Evolutionary conservation across 2,113 vertebrate species (phyloP), one percentile per base, ranked within the genome.

Genomic region (Seriola quinqueradiata): DNA sequence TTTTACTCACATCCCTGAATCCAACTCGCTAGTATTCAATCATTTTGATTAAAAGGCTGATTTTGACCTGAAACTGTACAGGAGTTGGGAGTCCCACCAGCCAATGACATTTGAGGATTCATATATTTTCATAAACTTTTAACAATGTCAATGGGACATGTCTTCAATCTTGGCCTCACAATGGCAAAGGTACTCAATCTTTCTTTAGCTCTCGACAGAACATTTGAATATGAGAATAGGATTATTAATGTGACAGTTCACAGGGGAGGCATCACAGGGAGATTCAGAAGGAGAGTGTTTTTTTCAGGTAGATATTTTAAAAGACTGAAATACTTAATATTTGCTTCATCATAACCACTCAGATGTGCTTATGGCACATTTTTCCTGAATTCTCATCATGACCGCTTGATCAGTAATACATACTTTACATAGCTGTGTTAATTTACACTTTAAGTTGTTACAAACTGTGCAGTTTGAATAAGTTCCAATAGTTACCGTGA

Each of bases 31-130:
- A 94, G 96, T 95, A 96, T 97, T 98, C 96, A 97, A 97, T 98
- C 97, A 98, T 98, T 97, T 97, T 97, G 97, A 99, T 99, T 98
- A 98, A 98, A 98, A 98, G 96, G 97, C 95, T 96, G 96, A 97
- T 99, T 98, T 88, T 96, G 96, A 97, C 95, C 96, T 95, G 96
- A 96, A 97, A 97, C 95, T 96, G 95, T 93, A 95, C 95, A 64
- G 96, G 95, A 97, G 96, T 97, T 96, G 94, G 82, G 91, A 96
- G 96, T 95, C 90, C 85, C 61, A 95, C 92, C 95, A 97, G 95
- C 97, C 97, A 97, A 96, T 97, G 97, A 97, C 90, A 92, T 94
- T 94, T 97, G 95, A 97, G 93, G 95, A 96, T 97, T 97, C 97
- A 96, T 97, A 97, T 97, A 97, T 97, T 97, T 97, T 97, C 96